Evolutionary conservation across 1,140 invertebrate genomes (phyloP).

Genomic region (Plutomurus gul): DNA sequence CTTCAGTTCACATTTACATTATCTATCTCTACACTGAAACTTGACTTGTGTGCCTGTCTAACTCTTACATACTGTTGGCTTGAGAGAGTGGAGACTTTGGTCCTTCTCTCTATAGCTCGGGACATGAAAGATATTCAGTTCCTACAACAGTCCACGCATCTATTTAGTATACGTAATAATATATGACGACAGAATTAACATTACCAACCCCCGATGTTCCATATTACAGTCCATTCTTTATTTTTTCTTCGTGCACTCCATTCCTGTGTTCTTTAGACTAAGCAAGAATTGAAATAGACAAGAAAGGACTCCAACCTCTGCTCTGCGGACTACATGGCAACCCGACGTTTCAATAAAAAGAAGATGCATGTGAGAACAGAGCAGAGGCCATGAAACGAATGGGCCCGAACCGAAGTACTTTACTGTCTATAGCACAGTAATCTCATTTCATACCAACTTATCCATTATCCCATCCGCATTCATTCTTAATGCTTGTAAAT

Average conservation of each 20-base stretch:
- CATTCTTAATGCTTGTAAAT: too few species aligned
- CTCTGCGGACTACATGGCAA: background rate
- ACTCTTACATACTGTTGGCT: background rate
- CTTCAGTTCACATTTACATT: conserved; percentile 12
- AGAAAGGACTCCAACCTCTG: background rate
- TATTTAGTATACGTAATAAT: background rate
- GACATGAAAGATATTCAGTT: too few species aligned
- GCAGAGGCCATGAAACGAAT: conserved; percentile 34
- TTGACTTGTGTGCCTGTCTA: background rate
- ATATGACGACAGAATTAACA: background rate
- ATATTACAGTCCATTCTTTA: background rate
- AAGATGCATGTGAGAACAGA: conserved; percentile 42
- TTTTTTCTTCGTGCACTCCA: background rate
- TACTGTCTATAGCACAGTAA: background rate
- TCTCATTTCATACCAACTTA: background rate
- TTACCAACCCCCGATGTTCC: conserved; percentile 4
- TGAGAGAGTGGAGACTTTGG: background rate
- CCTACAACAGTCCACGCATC: background rate
- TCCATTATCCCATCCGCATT: background rate
- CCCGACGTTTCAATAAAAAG: background rate
- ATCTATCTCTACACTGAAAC: background rate
- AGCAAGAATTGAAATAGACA: background rate
- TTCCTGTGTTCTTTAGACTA: background rate
- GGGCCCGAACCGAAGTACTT: background rate
- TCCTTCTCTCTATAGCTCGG: background rate